phyloP scores from a whole-genome alignment of 2,888 invertebrate genomes.

The Camptogramma bilineatum region DNA sequence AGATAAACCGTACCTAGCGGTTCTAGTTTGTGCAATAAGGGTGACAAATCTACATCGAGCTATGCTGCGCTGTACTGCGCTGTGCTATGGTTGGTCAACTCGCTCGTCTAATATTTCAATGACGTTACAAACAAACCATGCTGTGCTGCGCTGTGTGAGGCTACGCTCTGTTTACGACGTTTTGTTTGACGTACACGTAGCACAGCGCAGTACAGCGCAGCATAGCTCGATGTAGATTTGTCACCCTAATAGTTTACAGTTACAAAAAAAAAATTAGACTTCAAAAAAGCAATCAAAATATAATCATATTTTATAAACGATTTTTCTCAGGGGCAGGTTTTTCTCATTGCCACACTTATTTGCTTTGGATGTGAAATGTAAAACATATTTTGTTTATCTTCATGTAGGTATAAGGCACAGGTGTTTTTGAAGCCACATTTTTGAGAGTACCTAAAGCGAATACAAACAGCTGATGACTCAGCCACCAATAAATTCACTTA shows the following conservation, averaged over 20 bases:
- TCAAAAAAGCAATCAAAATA: constrained; percentile 6
- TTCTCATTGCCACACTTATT: constrained; percentile 12
- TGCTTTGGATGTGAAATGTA: constrained; percentile 12
- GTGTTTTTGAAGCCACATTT: constrained; percentile 32
- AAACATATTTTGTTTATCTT: constrained; percentile 20
- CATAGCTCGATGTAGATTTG: no score
- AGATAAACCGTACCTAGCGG: neutral
- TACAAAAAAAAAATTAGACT: neutral
- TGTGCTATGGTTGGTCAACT: no score
- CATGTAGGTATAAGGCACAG: constrained; percentile 22
- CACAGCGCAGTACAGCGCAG: no score
- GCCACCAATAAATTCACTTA: constrained; percentile 1
- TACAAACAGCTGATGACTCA: constrained; percentile 31
- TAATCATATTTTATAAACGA: constrained; percentile 13
- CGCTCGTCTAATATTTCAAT: no score
- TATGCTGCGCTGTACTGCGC: no score
- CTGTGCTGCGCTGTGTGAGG: no score
- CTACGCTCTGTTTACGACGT: no score
- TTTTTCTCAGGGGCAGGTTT: neutral
- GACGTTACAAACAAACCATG: no score
- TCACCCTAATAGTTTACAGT: neutral
- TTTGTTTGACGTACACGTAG: no score
- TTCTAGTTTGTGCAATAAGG: neutral
- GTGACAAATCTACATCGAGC: no score
- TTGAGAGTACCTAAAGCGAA: constrained; percentile 16